Evolutionary conservation across 2,888 invertebrate genomes (phyloP).

Genomic region (Adelphocoris suturalis): DNA sequence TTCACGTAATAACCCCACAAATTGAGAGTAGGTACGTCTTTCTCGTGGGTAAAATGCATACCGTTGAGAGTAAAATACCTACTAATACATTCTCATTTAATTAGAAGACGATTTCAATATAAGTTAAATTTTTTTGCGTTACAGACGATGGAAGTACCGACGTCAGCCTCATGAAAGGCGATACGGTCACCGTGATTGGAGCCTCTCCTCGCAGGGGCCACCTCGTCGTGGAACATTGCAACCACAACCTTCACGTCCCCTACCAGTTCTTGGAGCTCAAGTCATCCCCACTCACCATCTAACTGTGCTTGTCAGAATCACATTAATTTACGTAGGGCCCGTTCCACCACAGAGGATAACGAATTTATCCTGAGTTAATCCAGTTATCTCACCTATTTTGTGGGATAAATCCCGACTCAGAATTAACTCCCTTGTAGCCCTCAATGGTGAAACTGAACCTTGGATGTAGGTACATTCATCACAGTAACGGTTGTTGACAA

Average conservation of each 20-base stretch:
- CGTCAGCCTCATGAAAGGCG: constrained; percentile 87
- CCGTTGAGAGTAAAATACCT: not conserved
- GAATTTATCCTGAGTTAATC: too few relatives aligned
- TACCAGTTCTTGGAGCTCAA: constrained; percentile 90
- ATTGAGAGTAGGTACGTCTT: too few relatives aligned
- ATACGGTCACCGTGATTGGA: constrained; percentile 92
- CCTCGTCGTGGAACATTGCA: constrained; percentile 90
- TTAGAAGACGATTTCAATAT: not conserved
- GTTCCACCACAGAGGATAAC: too few relatives aligned
- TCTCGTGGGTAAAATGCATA: too few relatives aligned
- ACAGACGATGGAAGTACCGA: constrained; percentile 80
- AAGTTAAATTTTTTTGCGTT: not conserved
- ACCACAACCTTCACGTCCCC: constrained; percentile 87
- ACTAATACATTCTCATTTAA: not conserved
- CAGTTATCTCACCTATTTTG: too few relatives aligned
- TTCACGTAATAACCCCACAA: too few relatives aligned
- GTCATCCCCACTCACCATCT: constrained; percentile 77
- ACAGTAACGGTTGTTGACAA: not conserved
- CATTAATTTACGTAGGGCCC: not conserved
- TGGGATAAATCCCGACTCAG: too few relatives aligned
- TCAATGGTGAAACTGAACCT: not conserved
- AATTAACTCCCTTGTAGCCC: too few relatives aligned
- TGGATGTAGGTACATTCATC: not conserved
- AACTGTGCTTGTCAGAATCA: not conserved
- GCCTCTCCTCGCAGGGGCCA: constrained; percentile 92